phyloP scores from a whole-genome alignment of 1,140 invertebrate genomes.

The Rhizoglyphus robini region DNA sequence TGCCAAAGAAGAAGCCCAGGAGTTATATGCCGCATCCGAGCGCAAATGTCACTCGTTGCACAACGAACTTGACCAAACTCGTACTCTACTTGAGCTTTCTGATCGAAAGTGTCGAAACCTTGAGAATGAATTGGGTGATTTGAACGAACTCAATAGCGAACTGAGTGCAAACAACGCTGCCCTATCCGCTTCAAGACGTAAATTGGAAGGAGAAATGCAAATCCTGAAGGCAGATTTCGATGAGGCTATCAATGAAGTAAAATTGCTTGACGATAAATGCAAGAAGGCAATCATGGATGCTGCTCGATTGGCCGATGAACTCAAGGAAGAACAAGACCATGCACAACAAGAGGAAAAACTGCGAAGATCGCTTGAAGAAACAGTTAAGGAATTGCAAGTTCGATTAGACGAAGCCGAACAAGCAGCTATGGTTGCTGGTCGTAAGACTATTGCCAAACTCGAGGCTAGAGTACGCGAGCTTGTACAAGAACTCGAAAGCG shows the following conservation, averaged over 20 bases:
- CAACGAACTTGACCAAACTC: constrained; percentile 90
- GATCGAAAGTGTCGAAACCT: constrained; percentile 90
- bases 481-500: constrained; percentile 91
- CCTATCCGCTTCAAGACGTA: constrained; percentile 87
- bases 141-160: constrained; percentile 93
- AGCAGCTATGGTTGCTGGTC: constrained; percentile 85
- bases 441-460: constrained; percentile 51
- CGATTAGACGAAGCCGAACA: constrained; percentile 46
- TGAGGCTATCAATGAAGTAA: constrained; percentile 86
- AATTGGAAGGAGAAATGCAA: constrained; percentile 90
- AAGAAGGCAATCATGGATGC: constrained; percentile 98
- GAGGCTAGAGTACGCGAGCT: constrained; percentile 55
- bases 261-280: constrained; percentile 90
- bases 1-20: constrained; percentile 86
- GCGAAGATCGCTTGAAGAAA: constrained; percentile 86
- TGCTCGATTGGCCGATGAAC: constrained; percentile 88
- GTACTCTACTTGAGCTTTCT: constrained; percentile 82
- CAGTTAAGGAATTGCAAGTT: constrained; percentile 91
- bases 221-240: constrained; percentile 93
- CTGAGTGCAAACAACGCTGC: constrained; percentile 78
- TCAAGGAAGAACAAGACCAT: constrained; percentile 96
- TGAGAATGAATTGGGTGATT: constrained; percentile 88
- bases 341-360: constrained; percentile 93
- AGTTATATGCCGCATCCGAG: constrained; percentile 89
- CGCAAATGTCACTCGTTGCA: constrained; percentile 84